These are phyloP conservation scores for Microctenopoma steveboyesi DNA, from an alignment of 2,797 vertebrate genomes.

Conservation along the genomic window DNA sequence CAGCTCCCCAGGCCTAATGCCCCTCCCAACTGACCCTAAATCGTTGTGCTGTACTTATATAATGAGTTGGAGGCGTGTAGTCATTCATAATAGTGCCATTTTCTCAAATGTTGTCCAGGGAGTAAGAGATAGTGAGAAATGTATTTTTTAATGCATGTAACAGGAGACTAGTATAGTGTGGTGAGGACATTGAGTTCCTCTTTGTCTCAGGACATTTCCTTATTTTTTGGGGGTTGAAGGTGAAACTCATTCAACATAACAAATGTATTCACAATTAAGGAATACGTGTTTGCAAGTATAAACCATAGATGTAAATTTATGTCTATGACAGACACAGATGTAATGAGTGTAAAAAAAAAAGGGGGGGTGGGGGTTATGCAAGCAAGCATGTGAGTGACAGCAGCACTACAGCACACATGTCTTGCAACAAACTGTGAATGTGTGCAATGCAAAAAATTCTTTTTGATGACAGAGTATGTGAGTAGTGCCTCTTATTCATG, in stretches of 20 bases:
- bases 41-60: conserved; percentile 39
- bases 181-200: conserved; percentile 27
- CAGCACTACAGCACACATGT: conserved; percentile 9
- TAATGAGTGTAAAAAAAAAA: conserved; percentile 10
- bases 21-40: conserved; percentile 7
- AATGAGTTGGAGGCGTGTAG: too few species aligned
- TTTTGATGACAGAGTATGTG: background rate
- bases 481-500: conserved; percentile 37
- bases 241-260: too few species aligned
- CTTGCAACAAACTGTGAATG: conserved; percentile 28
- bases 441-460: background rate
- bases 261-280: background rate
- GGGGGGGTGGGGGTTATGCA: conserved; percentile 36
- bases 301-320: background rate
- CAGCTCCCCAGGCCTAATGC: background rate
- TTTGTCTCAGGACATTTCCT: conserved; percentile 10
- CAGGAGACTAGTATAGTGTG: background rate
- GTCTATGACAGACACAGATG: conserved; percentile 40
- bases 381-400: conserved; percentile 48
- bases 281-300: background rate
- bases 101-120: conserved; percentile 52
- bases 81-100: conserved; percentile 43
- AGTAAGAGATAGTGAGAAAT: conserved; percentile 29
- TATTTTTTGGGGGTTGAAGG: background rate
- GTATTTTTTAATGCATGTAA: conserved; percentile 1